phyloP scores from a whole-genome alignment of 2,113 vertebrate species.

The Cavia porcellus region DNA sequence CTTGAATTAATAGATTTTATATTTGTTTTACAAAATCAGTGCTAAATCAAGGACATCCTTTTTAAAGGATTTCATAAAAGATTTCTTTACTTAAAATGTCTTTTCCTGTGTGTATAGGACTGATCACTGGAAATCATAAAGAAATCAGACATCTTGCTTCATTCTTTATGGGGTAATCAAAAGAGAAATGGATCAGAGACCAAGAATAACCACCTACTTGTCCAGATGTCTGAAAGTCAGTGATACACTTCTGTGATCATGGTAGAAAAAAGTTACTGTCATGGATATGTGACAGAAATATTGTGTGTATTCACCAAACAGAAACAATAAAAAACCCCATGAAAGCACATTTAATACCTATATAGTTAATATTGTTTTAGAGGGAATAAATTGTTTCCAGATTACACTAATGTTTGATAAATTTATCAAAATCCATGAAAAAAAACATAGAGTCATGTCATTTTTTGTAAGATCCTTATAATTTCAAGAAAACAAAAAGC shows the following conservation, averaged over 20 bases:
- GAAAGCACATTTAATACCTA: neutral
- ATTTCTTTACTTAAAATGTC: neutral
- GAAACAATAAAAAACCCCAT: neutral
- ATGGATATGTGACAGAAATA: neutral
- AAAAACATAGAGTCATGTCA: neutral
- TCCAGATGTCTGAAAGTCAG: neutral
- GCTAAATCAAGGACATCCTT: neutral
- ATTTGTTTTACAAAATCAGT: neutral
- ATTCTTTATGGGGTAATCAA: neutral
- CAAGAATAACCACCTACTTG: neutral
- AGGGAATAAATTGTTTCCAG: neutral
- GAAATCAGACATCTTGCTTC: neutral
- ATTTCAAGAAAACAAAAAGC: neutral
- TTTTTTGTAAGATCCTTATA: neutral
- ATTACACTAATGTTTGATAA: neutral
- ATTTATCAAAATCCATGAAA: neutral
- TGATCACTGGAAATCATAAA: neutral
- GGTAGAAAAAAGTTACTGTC: neutral
- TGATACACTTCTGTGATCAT: neutral
- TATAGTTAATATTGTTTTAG: conserved; percentile 25
- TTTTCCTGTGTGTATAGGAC: neutral
- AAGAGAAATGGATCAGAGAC: neutral
- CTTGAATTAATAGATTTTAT: neutral
- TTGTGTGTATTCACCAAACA: neutral
- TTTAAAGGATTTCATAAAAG: neutral